These are phyloP conservation scores for Odontesthes bonariensis DNA, from an alignment of 2,113 vertebrate species.

Conservation along the genomic window DNA sequence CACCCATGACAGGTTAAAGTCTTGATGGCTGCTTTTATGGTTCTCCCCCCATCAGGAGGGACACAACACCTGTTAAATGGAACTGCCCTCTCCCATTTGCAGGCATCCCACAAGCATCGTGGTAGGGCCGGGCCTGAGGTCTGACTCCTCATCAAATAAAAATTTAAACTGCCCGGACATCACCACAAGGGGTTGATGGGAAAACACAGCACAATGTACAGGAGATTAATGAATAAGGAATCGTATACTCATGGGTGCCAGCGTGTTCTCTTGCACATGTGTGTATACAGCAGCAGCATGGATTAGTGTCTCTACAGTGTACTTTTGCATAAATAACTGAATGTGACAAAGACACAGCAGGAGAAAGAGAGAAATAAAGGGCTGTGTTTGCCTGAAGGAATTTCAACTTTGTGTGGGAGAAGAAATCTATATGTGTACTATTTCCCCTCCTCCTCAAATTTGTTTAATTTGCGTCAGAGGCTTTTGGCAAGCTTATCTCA, in stretches of 20 bases:
- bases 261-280: constrained; percentile 34
- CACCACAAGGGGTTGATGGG: constrained; percentile 65
- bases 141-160: constrained; percentile 58
- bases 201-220: constrained; percentile 59
- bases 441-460: constrained; percentile 34
- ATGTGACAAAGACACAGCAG: constrained; percentile 66
- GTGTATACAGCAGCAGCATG: constrained; percentile 46
- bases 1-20: constrained; percentile 83
- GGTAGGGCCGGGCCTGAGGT: constrained; percentile 5
- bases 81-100: constrained; percentile 47
- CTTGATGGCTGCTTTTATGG: constrained; percentile 80
- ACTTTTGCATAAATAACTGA: constrained; percentile 62
- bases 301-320: constrained; percentile 48
- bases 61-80: constrained; percentile 81
- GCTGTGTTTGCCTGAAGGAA: constrained; percentile 63
- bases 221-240: constrained; percentile 54
- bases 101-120: constrained; percentile 58
- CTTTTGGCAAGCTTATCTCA: constrained; percentile 61
- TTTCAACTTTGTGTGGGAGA: constrained; percentile 53
- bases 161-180: constrained; percentile 67
- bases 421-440: constrained; percentile 29
- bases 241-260: constrained; percentile 27
- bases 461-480: constrained; percentile 58
- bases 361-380: constrained; percentile 56
- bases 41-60: constrained; percentile 54